Conservation (phyloP, 2,888 invertebrate genomes). For the Gymnocheta viridis region DNA sequence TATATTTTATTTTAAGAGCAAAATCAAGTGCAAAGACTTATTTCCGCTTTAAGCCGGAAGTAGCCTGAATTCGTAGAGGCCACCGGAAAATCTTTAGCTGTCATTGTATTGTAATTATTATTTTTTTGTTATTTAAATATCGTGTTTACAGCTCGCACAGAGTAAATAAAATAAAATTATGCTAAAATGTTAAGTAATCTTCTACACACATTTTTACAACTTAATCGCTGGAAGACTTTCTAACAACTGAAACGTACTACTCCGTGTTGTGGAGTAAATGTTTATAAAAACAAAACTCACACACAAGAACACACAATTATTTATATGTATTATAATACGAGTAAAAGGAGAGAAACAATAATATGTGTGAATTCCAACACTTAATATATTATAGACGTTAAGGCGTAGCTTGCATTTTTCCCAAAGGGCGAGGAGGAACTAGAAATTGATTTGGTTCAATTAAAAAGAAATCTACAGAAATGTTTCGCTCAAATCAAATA, state of each 20-base stretch:
- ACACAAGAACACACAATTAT: neutral
- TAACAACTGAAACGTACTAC: conserved; percentile 53
- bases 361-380: conserved; percentile 1
- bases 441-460: neutral
- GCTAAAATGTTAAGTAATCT: neutral
- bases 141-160: neutral
- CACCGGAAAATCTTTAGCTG: conserved; percentile 45
- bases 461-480: too few species aligned
- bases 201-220: conserved; percentile 24
- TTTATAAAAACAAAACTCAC: conserved; percentile 1
- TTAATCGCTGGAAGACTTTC: conserved; percentile 43
- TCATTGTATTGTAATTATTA: conserved; percentile 34
- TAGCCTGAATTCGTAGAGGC: conserved; percentile 54
- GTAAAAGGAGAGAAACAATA: neutral
- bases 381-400: neutral
- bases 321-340: neutral
- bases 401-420: neutral
- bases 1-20: neutral
- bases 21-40: conserved; percentile 46
- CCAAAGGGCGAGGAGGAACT: neutral
- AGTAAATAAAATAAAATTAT: neutral
- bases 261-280: conserved; percentile 21
- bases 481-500: too few species aligned
- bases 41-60: conserved; percentile 61
- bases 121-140: neutral